These are phyloP conservation scores for Lampropteryx suffumata DNA, from an alignment of 2,888 invertebrate genomes.

Conservation along the genomic window DNA sequence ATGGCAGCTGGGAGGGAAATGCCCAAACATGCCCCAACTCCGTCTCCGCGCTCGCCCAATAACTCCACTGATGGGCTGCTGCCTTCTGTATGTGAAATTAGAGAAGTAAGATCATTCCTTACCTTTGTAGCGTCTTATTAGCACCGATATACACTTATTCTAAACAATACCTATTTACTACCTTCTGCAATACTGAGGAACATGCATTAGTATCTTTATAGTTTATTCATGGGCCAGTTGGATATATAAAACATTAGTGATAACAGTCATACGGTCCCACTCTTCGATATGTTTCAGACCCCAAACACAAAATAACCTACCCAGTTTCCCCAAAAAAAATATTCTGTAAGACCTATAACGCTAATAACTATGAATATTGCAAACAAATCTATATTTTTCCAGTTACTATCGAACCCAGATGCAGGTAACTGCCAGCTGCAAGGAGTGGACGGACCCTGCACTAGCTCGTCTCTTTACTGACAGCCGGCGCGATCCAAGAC, in stretches of 20 bases:
- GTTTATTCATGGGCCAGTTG: no score
- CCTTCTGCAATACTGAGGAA: no score
- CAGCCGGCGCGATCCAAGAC: constrained; percentile 59
- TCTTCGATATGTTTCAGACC: no score
- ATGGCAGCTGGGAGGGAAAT: constrained; percentile 78
- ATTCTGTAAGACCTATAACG: no score
- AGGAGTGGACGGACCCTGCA: constrained; percentile 76
- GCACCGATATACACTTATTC: neutral
- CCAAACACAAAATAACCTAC: no score
- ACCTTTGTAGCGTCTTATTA: constrained; percentile 41
- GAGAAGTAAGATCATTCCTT: constrained; percentile 84
- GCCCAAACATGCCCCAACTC: constrained; percentile 84
- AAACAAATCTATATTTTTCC: constrained; percentile 33
- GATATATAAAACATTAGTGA: no score
- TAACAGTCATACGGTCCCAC: no score
- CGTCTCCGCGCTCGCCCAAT: constrained; percentile 89
- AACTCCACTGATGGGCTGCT: constrained; percentile 92
- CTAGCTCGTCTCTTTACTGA: constrained; percentile 79
- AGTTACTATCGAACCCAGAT: constrained; percentile 66
- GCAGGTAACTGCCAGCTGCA: constrained; percentile 53
- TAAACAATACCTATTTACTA: no score
- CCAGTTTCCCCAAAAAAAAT: no score
- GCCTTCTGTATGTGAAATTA: constrained; percentile 90
- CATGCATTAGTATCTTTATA: no score
- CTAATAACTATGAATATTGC: no score